Base-by-base conservation (phyloP, 2,888 invertebrate genomes). In the Drosophila suboccidentalis region DNA sequence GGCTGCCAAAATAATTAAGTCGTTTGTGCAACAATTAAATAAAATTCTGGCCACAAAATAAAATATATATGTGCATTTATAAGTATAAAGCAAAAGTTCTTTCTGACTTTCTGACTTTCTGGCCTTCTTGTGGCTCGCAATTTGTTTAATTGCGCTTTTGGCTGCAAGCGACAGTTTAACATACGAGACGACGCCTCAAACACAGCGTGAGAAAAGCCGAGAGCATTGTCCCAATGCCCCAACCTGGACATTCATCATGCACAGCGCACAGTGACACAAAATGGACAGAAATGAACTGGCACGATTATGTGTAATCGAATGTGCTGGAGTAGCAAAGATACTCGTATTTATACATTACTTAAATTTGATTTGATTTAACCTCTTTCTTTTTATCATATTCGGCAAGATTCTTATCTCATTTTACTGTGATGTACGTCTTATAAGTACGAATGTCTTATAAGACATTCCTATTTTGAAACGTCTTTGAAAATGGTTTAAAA, bases 1-100 rank as follows among this genome's bases (percentile, higher is more conserved):
- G 85, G 68, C 85, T 75, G 85, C 82, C 80, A 86, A 86, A 86
- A 86, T 86, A 92, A 92, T 92, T 92, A 92, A 92, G 92, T 90
- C 92, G 90, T 92, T 92, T 90, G 82, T 51, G 80, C 89, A 91
- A 92, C 92, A 92, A 92, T 92, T 92, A 92, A 92, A 92, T 92
- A 91, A 90, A 91, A 90, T 90, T 90, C 85, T 79, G 69, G 38
- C 68, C 68, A 34, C 22, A 26, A 36, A 36, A 55, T 19, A n/a
- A 29, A 19, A 17, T 13, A 11, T 2, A 73, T 36, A 11, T 5
- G 70, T 36, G 10, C 4, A 10, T 13, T 4, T 38, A n/a, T 38
- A n/a, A n/a, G n/a, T n/a, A 38, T n/a, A 38, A 38, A 32, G 15
- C 41, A 71, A 78, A 54, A 32, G 15, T 50, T 39, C 17, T 29